Base-by-base conservation (phyloP, 2,888 invertebrate species). In the Euclidia mi region DNA sequence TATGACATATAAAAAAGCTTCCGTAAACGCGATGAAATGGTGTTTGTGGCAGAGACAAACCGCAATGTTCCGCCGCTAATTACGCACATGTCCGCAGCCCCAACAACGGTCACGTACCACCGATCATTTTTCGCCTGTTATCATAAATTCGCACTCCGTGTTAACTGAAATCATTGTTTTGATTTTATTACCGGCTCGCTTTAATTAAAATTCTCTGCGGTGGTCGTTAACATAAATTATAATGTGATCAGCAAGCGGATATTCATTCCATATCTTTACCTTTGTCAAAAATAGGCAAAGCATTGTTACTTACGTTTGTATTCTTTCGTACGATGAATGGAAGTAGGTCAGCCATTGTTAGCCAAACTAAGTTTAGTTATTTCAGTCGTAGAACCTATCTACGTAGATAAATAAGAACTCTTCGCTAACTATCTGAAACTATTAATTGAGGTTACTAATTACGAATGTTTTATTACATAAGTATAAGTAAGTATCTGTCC, bases 181-280 rank as follows among this genome's bases (percentile, higher is more conserved):
- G 79, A 81, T 86, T 84, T 84, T 81, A 82, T 84, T 78, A 71
- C 73, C 55, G 55, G 52, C 65, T 74, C 62, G 71, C 70, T 66
- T 78, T 88, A 82, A 87, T 88, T 87, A 86, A 87, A 85, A 82
- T 81, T 84, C 76, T 65, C 78, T 71, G 66, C 69, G 72, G 75
- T 64, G 65, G 62, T 65, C 11, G 11, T 53, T 55, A 71, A n/a
- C 62, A 71, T 61, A 77, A 79, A 79, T 76, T 77, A 75, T 59
- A 73, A 60, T 55, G 35, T 48, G 31, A 28, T 52, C 35, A 10
- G 11, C 10, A 43, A 63, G 40, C 38, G 46, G 31, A 44, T 25
- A 28, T 52, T 37, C 32, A 9, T 25, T 42, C 25, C 55, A 42
- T 63, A 55, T 51, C n/a, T 44, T 57, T 64, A 49, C 17, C 32